Base-by-base conservation (phyloP, 2,888 invertebrate species). In the Digitonthophagus gazella region DNA sequence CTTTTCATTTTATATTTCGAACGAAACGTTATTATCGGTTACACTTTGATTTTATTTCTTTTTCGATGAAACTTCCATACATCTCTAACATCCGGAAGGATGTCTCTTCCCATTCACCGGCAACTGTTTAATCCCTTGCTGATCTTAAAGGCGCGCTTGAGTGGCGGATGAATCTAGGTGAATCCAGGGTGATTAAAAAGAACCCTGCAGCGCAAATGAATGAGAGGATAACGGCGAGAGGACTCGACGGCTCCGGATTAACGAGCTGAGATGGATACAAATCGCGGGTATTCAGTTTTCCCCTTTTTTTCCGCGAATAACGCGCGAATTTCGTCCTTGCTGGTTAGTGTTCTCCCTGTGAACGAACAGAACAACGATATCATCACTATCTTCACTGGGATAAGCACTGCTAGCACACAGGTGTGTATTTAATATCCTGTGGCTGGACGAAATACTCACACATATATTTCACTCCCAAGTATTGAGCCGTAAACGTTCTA, bases 311-410 rank as follows among this genome's bases (percentile, higher is more conserved):
- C n/a, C n/a, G n/a, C n/a, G n/a, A n/a, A 44, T 6, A 44, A 44
- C 28, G 6, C 28, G 28, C 28, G 28, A 44, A 44, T 44, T 44
- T 44, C 28, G 28, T 19, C 61, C 61, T 61, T 71, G 71, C 73
- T 71, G 72, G 71, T 65, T 61, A 63, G 71, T 72, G 69, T 71
- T 73, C 73, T 74, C 74, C 73, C 71, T 72, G 73, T 74, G 73
- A 72, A 73, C 71, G 58, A 14, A 58, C 11, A 68, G 20, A 68
- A 58, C 68, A 65, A 58, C 68, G n/a, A 44, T 65, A 64, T 44
- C 67, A 65, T 15, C 15, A 6, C n/a, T 56, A 67, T 72, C 73
- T 74, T 73, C 72, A 73, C 69, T 68, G 74, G 74, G 74, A 72
- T 68, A 72, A 73, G 73, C 70, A 68, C 70, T 67, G 69, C 66